Evolutionary conservation across 2,888 invertebrate genomes (phyloP).

Genomic region (Tiphia femorata): DNA sequence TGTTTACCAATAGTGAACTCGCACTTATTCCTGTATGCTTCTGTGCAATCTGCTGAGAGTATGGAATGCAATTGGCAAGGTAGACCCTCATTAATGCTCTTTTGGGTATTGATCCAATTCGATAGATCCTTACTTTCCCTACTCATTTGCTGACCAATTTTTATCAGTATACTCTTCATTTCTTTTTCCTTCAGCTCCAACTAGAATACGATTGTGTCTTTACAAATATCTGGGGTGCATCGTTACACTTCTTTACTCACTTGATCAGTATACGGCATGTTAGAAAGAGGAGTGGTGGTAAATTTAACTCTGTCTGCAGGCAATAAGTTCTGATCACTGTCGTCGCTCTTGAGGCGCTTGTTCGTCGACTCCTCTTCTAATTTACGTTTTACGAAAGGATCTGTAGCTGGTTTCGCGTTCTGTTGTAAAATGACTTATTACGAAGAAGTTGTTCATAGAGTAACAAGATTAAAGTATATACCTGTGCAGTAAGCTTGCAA

Average conservation of each 20-base stretch:
- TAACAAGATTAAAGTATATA: constrained; percentile 52
- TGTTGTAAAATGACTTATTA: constrained; percentile 58
- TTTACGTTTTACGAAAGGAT: constrained; percentile 85
- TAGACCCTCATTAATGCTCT: constrained; percentile 71
- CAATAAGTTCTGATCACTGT: constrained; percentile 65
- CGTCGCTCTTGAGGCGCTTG: constrained; percentile 50
- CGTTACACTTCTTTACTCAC: constrained; percentile 67
- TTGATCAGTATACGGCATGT: constrained; percentile 81
- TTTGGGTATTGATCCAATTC: constrained; percentile 53
- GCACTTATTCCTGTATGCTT: constrained; percentile 95
- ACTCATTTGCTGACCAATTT: constrained; percentile 76
- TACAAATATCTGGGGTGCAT: too few species aligned
- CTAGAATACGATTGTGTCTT: constrained; percentile 53
- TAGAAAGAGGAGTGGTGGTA: constrained; percentile 78
- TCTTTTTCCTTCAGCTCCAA: constrained; percentile 77
- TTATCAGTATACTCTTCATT: constrained; percentile 74
- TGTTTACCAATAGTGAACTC: constrained; percentile 92
- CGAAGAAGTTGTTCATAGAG: background rate
- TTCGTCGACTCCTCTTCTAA: constrained; percentile 68
- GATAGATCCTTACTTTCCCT: constrained; percentile 71
- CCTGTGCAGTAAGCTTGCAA: constrained; percentile 72
- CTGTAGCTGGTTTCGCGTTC: constrained; percentile 87
- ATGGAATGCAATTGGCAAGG: constrained; percentile 72
- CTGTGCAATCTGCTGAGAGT: constrained; percentile 62
- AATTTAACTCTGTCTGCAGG: constrained; percentile 76